Base-by-base conservation (phyloP, 2,113 vertebrate species). In the Dipodomys stephensi region DNA sequence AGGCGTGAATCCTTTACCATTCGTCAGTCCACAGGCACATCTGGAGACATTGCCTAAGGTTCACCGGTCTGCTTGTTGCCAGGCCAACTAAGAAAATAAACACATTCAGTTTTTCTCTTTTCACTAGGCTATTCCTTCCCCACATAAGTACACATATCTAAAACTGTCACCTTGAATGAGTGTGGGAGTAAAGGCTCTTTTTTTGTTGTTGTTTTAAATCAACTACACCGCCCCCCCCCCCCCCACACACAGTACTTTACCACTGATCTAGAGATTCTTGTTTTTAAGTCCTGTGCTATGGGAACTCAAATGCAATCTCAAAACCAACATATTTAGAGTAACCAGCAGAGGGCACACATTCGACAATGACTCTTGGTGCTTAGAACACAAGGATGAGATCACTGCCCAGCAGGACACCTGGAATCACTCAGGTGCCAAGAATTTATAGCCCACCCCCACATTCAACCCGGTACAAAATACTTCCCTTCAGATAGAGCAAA, bases 291-390 rank as follows among this genome's bases (percentile, higher is more conserved):
- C 27, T 46, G 16, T 13, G 0, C 2, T 18, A 4, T 30, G 30
- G 73, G 62, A 67, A 77, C 72, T 60, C 60, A 35, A 20, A 49
- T 0, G 25, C 3, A 0, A 0, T 77, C 53, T 90, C 3, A 6
- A 86, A 83, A 72, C 28, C 13, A 23, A 19, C 20, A 87, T 83
- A 53, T 94, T 60, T 53, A 12, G 73, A 64, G 3, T 7, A 13
- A 82, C 77, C 94, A 86, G 92, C 46, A 97, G 95, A 93, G 88
- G 88, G 87, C 25, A 87, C 87, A 82, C 16, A 28, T 65, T 76
- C 44, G 25, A 49, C 46, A 67, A 62, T 2, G 13, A 44, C 13
- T 12, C 0, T 4, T 1, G 0, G 2, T 46, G 28, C 15, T 82
- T 30, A 0, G 20, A 74, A 19, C 19, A 10, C 28, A 44, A 2